Conservation (phyloP, 2,888 invertebrate species). For the Meghimatium bilineatum region DNA sequence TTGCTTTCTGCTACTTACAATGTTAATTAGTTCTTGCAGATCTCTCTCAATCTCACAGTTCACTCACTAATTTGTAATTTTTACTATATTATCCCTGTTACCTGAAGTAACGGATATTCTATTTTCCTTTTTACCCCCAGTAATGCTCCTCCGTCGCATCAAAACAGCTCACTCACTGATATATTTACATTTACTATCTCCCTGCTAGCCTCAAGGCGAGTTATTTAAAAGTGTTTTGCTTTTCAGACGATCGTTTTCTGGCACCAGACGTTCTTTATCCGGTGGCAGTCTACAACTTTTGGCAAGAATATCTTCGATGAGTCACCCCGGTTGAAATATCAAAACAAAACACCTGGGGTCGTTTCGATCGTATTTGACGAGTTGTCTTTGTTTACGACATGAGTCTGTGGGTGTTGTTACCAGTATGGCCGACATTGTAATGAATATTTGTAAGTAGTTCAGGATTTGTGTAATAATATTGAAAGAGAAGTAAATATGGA, state of each 20-base stretch:
- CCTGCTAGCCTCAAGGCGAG: not conserved
- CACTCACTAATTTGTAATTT: too few species aligned
- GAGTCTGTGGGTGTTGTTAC: not conserved
- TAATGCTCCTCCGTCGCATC: too few species aligned
- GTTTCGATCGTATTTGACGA: not conserved
- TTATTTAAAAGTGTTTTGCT: not conserved
- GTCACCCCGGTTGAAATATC: not conserved
- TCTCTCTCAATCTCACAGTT: too few species aligned
- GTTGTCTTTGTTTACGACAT: not conserved
- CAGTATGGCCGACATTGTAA: not conserved
- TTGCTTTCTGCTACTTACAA: too few species aligned
- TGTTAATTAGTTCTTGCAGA: too few species aligned
- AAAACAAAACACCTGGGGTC: not conserved
- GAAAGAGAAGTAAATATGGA: not conserved
- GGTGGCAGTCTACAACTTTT: slow-evolving; percentile 15
- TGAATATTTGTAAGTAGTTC: not conserved
- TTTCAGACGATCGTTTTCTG: not conserved
- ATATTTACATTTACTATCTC: not conserved
- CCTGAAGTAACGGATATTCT: too few species aligned
- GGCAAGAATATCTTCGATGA: not conserved
- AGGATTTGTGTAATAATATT: not conserved
- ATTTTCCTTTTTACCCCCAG: too few species aligned
- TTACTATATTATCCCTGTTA: too few species aligned
- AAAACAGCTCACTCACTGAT: too few species aligned
- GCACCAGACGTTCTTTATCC: not conserved